These are phyloP conservation scores for Pandemis cinnamomeana DNA, from an alignment of 2,888 invertebrate genomes.

Conservation along the genomic window DNA sequence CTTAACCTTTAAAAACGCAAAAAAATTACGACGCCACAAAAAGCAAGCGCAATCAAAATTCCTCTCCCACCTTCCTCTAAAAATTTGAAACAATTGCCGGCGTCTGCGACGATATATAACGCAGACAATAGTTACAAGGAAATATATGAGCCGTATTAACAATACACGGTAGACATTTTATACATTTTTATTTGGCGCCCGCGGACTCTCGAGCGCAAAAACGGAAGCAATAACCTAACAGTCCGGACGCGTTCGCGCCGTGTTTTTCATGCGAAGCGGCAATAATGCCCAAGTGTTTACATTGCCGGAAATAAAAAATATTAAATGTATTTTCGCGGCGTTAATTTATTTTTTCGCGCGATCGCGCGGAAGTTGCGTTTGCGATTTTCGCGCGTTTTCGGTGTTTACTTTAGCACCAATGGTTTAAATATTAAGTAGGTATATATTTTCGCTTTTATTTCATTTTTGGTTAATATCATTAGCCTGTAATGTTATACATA, in stretches of 20 bases:
- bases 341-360: slow-evolving; percentile 24
- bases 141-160: slow-evolving; percentile 40
- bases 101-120: slow-evolving; percentile 26
- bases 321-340: slow-evolving; percentile 35
- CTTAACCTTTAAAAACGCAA: neutral
- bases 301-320: slow-evolving; percentile 40
- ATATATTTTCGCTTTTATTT: too few relatives aligned
- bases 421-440: too few relatives aligned
- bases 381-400: slow-evolving; percentile 12
- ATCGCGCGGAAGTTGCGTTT: slow-evolving; percentile 24
- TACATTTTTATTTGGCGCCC: slow-evolving; percentile 30
- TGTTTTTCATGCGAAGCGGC: slow-evolving; percentile 39
- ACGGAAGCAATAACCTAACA: slow-evolving; percentile 40
- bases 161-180: slow-evolving; percentile 30
- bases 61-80: slow-evolving; percentile 13
- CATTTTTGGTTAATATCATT: too few relatives aligned
- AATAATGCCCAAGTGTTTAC: slow-evolving; percentile 42
- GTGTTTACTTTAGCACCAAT: neutral
- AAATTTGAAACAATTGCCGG: slow-evolving; percentile 21
- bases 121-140: slow-evolving; percentile 37
- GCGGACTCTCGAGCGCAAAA: slow-evolving; percentile 28
- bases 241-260: slow-evolving; percentile 37
- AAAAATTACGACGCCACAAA: neutral
- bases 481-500: too few relatives aligned
- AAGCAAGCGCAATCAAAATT: slow-evolving; percentile 30